phyloP scores from a whole-genome alignment of 2,888 invertebrate species.

The Drosophila tripunctata region DNA sequence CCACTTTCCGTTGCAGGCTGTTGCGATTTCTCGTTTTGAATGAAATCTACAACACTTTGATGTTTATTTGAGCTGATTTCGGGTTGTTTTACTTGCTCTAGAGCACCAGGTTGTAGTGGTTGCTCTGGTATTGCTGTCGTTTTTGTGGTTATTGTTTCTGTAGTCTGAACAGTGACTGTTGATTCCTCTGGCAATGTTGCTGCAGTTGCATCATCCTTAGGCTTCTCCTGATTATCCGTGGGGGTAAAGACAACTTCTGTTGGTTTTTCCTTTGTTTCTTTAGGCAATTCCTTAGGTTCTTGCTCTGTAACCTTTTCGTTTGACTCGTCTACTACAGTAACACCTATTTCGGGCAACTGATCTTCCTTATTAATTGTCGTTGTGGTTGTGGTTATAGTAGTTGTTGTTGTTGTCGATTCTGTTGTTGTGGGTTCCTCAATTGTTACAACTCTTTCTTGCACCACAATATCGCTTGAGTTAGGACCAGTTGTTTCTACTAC shows the following conservation, averaged over 20 bases:
- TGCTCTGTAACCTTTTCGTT: slow-evolving; percentile 1
- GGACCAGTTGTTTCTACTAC: slow-evolving; percentile 12
- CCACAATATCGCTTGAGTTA: background rate
- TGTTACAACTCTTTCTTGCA: slow-evolving; percentile 42
- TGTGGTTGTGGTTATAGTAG: slow-evolving; percentile 54
- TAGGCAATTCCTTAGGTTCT: background rate
- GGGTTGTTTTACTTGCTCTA: slow-evolving; percentile 30
- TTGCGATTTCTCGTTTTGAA: slow-evolving; percentile 56
- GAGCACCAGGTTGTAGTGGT: slow-evolving; percentile 29
- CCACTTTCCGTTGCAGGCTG: slow-evolving; percentile 12
- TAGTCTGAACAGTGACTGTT: slow-evolving; percentile 12
- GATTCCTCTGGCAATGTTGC: slow-evolving; percentile 11
- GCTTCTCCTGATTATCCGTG: background rate
- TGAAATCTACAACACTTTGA: slow-evolving; percentile 67
- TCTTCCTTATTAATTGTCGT: slow-evolving; percentile 42
- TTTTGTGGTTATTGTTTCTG: slow-evolving; percentile 38
- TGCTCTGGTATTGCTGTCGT: slow-evolving; percentile 26
- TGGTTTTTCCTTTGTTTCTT: slow-evolving; percentile 4
- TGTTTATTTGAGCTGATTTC: slow-evolving; percentile 35
- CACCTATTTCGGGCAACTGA: slow-evolving; percentile 28
- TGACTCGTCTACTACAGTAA: slow-evolving; percentile 18
- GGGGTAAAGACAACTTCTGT: background rate
- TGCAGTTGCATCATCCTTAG: slow-evolving; percentile 1
- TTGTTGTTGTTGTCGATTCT: slow-evolving; percentile 48
- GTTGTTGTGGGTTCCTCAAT: slow-evolving; percentile 54